Conservation (phyloP, 2,113 vertebrate genomes). For the Antechinus stuartii region DNA sequence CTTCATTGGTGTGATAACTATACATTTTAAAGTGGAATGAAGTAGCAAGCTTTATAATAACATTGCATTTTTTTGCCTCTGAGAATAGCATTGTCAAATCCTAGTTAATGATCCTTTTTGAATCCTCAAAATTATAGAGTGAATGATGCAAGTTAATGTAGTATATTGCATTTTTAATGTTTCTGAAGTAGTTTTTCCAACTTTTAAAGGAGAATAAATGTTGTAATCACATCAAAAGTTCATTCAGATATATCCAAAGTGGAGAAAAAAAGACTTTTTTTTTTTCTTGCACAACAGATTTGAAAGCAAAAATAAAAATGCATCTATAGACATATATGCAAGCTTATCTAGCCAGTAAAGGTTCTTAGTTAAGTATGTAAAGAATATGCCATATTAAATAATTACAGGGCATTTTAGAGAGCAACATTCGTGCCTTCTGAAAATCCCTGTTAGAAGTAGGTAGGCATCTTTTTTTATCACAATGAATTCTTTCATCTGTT, state of each 20-base stretch:
- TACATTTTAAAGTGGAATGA: slow-evolving; percentile 58
- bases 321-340: slow-evolving; percentile 20
- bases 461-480: not conserved
- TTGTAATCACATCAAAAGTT: slow-evolving; percentile 61
- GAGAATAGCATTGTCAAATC: slow-evolving; percentile 67
- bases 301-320: not conserved
- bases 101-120: slow-evolving; percentile 72
- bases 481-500: not conserved
- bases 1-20: slow-evolving; percentile 60
- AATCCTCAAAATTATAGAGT: slow-evolving; percentile 68
- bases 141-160: slow-evolving; percentile 65
- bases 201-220: slow-evolving; percentile 49
- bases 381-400: not conserved
- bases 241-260: slow-evolving; percentile 20
- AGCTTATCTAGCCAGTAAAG: slow-evolving; percentile 16
- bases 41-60: slow-evolving; percentile 59
- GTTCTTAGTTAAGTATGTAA: slow-evolving; percentile 23
- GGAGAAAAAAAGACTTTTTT: slow-evolving; percentile 1
- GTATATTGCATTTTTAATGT: slow-evolving; percentile 66
- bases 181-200: slow-evolving; percentile 62
- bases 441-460: not conserved
- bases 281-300: slow-evolving; percentile 8
- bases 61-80: slow-evolving; percentile 50
- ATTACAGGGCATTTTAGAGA: slow-evolving; percentile 25
- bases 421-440: not conserved